A percentile compares a stretch with the other conserved stretches of the same genome.
These are phyloP conservation scores for Lindbergichthys nudifrons DNA, from an alignment of 2,797 vertebrate genomes.

Conservation along the genomic window DNA sequence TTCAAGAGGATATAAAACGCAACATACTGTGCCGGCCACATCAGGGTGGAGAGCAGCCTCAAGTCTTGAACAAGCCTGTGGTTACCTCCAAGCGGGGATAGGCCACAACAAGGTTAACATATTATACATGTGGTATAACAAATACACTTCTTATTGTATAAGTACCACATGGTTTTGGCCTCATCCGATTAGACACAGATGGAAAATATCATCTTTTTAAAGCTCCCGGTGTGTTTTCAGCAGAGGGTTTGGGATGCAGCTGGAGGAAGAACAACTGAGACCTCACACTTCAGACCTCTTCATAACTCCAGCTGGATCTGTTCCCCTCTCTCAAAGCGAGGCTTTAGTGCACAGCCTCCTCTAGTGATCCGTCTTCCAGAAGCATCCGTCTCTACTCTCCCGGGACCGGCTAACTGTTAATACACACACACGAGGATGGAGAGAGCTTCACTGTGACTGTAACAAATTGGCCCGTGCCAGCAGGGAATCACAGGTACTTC, in stretches of 20 bases:
- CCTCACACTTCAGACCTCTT: slow-evolving; percentile 6
- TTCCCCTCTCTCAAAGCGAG: slow-evolving; percentile 17
- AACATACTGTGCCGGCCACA: slow-evolving; percentile 32
- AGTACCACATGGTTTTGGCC: slow-evolving; percentile 14
- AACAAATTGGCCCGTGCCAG: slow-evolving; percentile 24
- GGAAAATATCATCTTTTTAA: slow-evolving; percentile 16
- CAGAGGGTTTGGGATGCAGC: not conserved
- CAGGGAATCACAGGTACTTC: slow-evolving; percentile 34
- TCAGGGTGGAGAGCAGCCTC: slow-evolving; percentile 54
- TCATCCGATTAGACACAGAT: not conserved
- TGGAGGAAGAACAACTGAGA: slow-evolving; percentile 24
- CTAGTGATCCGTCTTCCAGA: slow-evolving; percentile 37
- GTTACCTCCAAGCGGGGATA: not conserved
- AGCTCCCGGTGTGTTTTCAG: slow-evolving; percentile 18
- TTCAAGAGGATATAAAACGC: slow-evolving; percentile 62
- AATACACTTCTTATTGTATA: slow-evolving; percentile 12
- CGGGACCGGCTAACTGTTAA: slow-evolving; percentile 30
- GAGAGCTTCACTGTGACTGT: slow-evolving; percentile 19
- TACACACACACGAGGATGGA: slow-evolving; percentile 26
- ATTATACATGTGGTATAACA: not conserved
- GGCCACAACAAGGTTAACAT: not conserved
- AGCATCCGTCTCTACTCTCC: slow-evolving; percentile 32
- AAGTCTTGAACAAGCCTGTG: not conserved
- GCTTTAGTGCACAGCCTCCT: slow-evolving; percentile 22
- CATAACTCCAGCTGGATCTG: slow-evolving; percentile 21